A percentile compares a stretch with the other conserved stretches of the same genome.
phyloP scores from a whole-genome alignment of 2,113 vertebrate genomes.

The Castor canadensis region DNA sequence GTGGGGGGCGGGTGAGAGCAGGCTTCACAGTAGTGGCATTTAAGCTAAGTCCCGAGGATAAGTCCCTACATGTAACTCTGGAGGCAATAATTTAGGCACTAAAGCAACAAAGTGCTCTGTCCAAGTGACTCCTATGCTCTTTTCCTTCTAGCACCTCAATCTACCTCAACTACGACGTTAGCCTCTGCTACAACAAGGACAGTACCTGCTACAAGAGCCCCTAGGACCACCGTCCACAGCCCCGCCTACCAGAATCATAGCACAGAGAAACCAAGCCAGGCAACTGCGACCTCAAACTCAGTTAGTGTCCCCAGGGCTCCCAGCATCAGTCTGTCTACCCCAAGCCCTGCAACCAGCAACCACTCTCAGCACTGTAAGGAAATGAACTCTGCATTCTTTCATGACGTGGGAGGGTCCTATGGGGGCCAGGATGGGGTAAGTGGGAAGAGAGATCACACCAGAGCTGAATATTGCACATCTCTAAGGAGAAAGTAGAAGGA shows the following conservation, averaged over 20 bases:
- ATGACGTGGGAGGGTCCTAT: not conserved
- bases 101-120: not conserved
- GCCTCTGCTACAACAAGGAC: conserved; percentile 54
- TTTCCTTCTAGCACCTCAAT: conserved; percentile 80
- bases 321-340: conserved; percentile 76
- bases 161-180: conserved; percentile 77
- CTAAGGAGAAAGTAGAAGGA: not conserved
- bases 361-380: conserved; percentile 95
- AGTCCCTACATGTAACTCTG: not conserved
- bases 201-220: not conserved
- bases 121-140: conserved; percentile 35
- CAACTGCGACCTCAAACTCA: conserved; percentile 52
- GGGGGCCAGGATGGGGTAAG: not conserved
- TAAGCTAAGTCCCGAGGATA: not conserved
- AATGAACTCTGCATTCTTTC: conserved; percentile 27
- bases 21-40: not conserved
- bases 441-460: not conserved
- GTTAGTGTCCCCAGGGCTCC: conserved; percentile 56
- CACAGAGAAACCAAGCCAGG: not conserved
- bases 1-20: not conserved
- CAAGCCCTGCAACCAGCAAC: conserved; percentile 90
- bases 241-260: conserved; percentile 58
- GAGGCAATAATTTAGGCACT: not conserved
- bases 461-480: not conserved
- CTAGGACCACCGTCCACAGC: conserved; percentile 48